Percentiles rank a stretch among this genome's conserved stretches.
These are phyloP conservation scores for Umimayanthus chanpuru DNA, from an alignment of 92 coral and sea anemone genomes.

Conservation along the genomic window DNA sequence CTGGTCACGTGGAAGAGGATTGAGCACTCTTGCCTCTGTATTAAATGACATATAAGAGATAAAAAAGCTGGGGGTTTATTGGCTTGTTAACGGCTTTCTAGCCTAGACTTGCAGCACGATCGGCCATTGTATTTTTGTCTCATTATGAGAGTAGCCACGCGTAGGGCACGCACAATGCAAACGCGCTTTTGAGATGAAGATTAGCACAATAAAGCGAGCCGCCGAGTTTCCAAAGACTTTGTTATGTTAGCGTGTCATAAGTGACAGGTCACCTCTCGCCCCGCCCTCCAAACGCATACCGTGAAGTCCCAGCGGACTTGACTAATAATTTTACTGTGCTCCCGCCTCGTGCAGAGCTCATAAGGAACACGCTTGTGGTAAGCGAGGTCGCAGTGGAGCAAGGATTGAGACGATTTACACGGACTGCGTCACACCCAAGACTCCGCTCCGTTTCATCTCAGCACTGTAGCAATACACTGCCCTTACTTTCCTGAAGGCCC, in stretches of 20 bases:
- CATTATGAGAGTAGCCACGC: constrained; percentile 87
- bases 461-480: neutral
- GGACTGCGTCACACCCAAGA: constrained; percentile 7
- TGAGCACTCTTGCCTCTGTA: constrained; percentile 23
- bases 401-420: neutral
- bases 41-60: constrained; percentile 49
- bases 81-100: constrained; percentile 64
- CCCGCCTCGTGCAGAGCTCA: constrained; percentile 44
- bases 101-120: constrained; percentile 68
- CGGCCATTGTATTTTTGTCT: constrained; percentile 74
- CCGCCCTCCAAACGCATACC: constrained; percentile 73
- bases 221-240: constrained; percentile 61
- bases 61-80: constrained; percentile 53
- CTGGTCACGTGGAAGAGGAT: constrained; percentile 60
- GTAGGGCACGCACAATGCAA: constrained; percentile 82
- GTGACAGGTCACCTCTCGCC: constrained; percentile 58
- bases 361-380: constrained; percentile 62
- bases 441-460: neutral
- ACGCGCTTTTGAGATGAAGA: constrained; percentile 79
- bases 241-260: constrained; percentile 71
- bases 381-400: constrained; percentile 14
- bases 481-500: neutral
- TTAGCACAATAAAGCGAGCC: constrained; percentile 83
- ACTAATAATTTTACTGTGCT: constrained; percentile 74
- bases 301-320: constrained; percentile 87